Conservation (phyloP, 2,113 vertebrate genomes). For the Alces alces region DNA sequence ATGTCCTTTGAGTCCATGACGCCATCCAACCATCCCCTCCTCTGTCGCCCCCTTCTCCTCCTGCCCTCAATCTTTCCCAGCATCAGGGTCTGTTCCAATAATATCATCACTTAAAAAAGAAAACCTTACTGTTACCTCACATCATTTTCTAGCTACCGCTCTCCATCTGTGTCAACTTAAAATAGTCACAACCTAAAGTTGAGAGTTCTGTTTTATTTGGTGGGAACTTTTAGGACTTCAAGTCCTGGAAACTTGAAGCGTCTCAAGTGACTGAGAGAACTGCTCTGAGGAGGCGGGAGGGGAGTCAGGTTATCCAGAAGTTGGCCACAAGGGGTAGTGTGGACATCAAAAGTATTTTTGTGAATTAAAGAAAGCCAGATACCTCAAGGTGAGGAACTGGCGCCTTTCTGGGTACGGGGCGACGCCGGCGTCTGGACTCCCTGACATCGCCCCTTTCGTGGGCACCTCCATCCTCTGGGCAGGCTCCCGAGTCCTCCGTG, state of each 20-base stretch:
- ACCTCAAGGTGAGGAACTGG: background rate
- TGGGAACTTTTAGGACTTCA: background rate
- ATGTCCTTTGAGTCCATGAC: background rate
- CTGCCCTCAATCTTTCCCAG: background rate
- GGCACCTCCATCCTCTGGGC: background rate
- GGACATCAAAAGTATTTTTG: background rate
- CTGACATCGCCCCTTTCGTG: fast-evolving
- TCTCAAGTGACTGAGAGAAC: background rate
- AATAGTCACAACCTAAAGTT: background rate
- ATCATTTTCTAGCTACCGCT: background rate
- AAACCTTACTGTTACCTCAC: background rate
- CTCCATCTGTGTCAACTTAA: background rate
- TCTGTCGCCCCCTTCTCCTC: background rate
- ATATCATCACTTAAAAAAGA: background rate
- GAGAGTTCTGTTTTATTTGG: background rate
- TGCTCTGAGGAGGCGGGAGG: background rate
- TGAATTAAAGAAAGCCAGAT: background rate
- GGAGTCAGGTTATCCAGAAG: background rate
- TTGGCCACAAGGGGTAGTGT: background rate
- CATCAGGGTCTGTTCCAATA: background rate
- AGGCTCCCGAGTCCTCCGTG: fast-evolving
- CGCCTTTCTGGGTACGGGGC: background rate
- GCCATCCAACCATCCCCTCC: background rate
- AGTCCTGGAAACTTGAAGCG: background rate
- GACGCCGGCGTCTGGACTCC: fast-evolving